Evolutionary conservation across 2,797 vertebrate species (phyloP).

Genomic region (Apodemus agrarius): DNA sequence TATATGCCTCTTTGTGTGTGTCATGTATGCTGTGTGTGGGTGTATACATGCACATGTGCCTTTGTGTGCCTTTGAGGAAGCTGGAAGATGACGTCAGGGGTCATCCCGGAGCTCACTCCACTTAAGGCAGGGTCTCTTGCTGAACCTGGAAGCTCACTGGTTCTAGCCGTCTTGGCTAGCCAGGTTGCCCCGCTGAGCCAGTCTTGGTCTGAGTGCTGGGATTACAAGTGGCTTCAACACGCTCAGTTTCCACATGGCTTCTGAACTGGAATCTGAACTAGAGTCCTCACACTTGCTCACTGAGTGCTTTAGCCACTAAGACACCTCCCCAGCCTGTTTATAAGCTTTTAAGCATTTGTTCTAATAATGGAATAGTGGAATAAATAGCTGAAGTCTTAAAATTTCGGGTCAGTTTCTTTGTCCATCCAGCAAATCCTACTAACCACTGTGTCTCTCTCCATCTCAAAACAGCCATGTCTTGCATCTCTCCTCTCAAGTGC

Average conservation of each 20-base stretch:
- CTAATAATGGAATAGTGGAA: background rate
- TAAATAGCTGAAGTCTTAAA: background rate
- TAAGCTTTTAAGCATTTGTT: constrained; percentile 21
- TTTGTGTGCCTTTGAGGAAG: background rate
- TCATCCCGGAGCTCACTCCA: background rate
- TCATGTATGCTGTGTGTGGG: background rate
- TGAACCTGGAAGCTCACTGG: background rate
- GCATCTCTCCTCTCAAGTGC: background rate
- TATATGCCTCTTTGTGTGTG: background rate
- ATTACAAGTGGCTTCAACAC: background rate
- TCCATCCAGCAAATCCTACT: background rate
- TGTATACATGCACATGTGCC: background rate
- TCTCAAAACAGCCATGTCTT: background rate
- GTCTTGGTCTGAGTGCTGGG: background rate
- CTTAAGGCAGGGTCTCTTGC: background rate
- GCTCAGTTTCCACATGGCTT: background rate
- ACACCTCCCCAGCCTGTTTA: no score
- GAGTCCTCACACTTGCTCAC: background rate
- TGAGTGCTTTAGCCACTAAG: background rate
- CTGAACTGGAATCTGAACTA: background rate
- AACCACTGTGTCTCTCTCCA: background rate
- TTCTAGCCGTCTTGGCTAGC: background rate
- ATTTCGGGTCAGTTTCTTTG: background rate
- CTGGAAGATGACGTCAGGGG: background rate
- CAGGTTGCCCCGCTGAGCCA: background rate